These are phyloP conservation scores for Galerucella calmariensis DNA, from an alignment of 2,888 invertebrate genomes.

Conservation along the genomic window DNA sequence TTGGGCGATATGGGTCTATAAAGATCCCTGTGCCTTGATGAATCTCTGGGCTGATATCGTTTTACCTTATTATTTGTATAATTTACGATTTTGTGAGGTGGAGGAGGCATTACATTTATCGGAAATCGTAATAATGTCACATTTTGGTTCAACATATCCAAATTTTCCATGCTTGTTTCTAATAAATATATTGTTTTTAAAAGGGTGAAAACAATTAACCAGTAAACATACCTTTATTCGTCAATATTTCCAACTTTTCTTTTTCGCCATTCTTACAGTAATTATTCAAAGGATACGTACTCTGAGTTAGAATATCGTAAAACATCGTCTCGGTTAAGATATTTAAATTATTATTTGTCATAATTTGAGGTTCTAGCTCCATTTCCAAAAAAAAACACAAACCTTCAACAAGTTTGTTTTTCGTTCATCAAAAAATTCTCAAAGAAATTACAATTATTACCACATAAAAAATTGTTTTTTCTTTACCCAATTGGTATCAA, in stretches of 20 bases:
- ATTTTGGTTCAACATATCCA: constrained; percentile 39
- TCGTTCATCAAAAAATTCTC: constrained; percentile 22
- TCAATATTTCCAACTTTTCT: constrained; percentile 42
- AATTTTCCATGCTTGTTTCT: constrained; percentile 39
- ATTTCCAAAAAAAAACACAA: constrained; percentile 32
- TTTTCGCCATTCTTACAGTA: constrained; percentile 39
- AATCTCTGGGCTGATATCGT: constrained; percentile 42
- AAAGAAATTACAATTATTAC: neutral
- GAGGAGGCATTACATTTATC: constrained; percentile 45
- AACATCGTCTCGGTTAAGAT: constrained; percentile 42
- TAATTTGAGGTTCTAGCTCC: constrained; percentile 44
- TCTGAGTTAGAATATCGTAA: constrained; percentile 41
- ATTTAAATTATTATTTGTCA: constrained; percentile 39
- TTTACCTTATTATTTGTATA: constrained; percentile 38
- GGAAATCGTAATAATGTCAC: constrained; percentile 42
- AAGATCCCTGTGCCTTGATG: constrained; percentile 38
- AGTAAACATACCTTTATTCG: constrained; percentile 36
- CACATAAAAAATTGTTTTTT: neutral
- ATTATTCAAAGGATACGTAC: constrained; percentile 36
- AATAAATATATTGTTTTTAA: constrained; percentile 22
- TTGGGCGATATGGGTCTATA: constrained; percentile 47
- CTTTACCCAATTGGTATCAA: neutral
- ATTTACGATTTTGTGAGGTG: constrained; percentile 46
- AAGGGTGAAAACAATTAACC: neutral
- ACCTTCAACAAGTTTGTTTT: constrained; percentile 34